A percentile compares a stretch with the other conserved stretches of the same genome.
Evolutionary conservation across 2,888 invertebrate genomes (phyloP).

Genomic region (Oasisia sp.): DNA sequence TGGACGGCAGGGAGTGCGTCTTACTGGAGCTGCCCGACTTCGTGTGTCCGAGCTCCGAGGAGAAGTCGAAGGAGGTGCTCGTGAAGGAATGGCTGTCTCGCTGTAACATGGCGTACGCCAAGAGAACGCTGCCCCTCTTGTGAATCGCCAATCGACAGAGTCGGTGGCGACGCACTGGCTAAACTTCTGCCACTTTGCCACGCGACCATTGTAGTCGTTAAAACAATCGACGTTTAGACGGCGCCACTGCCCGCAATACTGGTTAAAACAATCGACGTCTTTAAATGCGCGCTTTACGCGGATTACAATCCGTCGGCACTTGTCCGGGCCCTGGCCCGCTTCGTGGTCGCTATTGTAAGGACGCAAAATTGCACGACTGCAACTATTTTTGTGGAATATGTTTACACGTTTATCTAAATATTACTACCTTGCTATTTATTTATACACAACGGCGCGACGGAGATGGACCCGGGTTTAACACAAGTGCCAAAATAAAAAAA

Average conservation of each 20-base stretch:
- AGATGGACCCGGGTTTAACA: not conserved
- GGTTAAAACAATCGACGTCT: not conserved
- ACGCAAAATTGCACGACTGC: no score
- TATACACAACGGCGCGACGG: no score
- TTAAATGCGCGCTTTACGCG: not conserved
- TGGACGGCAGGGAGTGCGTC: not conserved
- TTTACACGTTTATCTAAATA: no score
- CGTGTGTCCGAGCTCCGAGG: slow-evolving; percentile 51
- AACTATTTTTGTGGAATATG: no score
- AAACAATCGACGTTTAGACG: not conserved
- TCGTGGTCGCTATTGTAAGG: not conserved
- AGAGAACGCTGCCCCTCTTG: not conserved
- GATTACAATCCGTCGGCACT: not conserved
- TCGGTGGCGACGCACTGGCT: not conserved
- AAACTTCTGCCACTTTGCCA: not conserved
- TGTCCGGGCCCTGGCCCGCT: not conserved
- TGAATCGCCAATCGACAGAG: not conserved
- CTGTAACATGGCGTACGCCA: not conserved
- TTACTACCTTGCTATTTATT: no score
- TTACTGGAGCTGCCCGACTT: slow-evolving; percentile 43
- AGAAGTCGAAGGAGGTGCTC: slow-evolving; percentile 49
- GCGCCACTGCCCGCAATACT: not conserved
- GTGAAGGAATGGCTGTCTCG: slow-evolving; percentile 50
- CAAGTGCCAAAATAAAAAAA: not conserved
- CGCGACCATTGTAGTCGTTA: not conserved